Conservation (phyloP, 1,140 invertebrate genomes). For the Tribolium castaneum region DNA sequence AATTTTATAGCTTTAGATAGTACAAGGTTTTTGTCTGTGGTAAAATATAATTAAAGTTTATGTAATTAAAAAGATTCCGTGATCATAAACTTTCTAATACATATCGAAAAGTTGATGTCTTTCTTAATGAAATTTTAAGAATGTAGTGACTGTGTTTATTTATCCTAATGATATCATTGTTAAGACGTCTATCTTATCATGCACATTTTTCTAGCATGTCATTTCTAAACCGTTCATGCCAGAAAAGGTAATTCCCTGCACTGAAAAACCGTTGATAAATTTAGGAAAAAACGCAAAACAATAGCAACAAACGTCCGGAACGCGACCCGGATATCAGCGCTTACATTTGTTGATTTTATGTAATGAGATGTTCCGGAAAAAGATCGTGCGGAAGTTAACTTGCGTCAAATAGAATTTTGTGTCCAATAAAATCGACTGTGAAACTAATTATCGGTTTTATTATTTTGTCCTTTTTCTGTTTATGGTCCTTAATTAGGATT, state of each 20-base stretch:
- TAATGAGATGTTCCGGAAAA: slow-evolving; percentile 26
- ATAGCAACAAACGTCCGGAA: background rate
- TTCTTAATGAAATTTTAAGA: background rate
- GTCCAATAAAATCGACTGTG: background rate
- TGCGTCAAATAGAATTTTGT: background rate
- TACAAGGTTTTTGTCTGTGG: background rate
- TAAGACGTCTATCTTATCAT: slow-evolving; percentile 1
- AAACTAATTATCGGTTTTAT: background rate
- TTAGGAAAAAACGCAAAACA: background rate
- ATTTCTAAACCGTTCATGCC: too few species aligned
- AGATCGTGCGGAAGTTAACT: background rate
- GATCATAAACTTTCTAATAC: background rate
- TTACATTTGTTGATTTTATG: slow-evolving; percentile 18
- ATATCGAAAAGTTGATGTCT: too few species aligned
- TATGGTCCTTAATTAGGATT: too few species aligned
- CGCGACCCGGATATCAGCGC: slow-evolving; percentile 21
- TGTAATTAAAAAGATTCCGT: slow-evolving; percentile 15
- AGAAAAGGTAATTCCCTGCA: slow-evolving; percentile 3
- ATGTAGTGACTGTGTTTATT: background rate
- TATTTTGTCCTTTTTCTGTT: background rate
- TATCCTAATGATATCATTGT: background rate
- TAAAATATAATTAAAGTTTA: background rate
- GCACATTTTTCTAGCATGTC: background rate
- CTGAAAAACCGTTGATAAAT: slow-evolving; percentile 19
- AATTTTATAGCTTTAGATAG: slow-evolving; percentile 18